Conservation (phyloP, 2,113 vertebrate species). For the Dasyprocta punctata region DNA sequence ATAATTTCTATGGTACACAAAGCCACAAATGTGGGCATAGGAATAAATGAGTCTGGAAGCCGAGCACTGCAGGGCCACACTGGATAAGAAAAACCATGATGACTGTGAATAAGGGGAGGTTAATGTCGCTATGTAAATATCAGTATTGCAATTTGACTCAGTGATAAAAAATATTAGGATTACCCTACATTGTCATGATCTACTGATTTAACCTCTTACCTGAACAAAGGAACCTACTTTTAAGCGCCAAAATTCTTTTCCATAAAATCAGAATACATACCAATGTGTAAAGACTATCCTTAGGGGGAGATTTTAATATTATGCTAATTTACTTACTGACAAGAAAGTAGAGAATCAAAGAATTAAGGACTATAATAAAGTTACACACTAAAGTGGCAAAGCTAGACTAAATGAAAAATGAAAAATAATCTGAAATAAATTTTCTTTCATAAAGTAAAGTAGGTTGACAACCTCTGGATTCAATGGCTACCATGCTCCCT, state of each 20-base stretch:
- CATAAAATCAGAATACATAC: not conserved
- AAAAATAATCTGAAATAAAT: slow-evolving; percentile 1
- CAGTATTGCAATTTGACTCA: not conserved
- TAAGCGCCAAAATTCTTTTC: not conserved
- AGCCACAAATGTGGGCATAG: not conserved
- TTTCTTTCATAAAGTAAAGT: not conserved
- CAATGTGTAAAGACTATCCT: not conserved
- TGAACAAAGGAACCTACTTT: not conserved
- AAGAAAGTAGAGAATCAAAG: not conserved
- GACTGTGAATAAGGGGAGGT: not conserved
- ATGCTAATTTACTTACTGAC: not conserved
- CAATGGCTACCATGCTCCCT: not conserved
- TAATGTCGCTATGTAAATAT: not conserved
- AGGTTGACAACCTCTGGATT: not conserved
- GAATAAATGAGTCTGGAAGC: rapidly evolving
- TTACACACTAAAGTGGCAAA: slow-evolving; percentile 16
- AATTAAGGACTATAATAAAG: not conserved
- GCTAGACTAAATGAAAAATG: not conserved
- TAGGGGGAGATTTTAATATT: not conserved
- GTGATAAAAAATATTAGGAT: slow-evolving; percentile 4
- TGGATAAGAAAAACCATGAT: not conserved
- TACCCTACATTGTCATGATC: not conserved
- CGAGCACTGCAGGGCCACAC: not conserved
- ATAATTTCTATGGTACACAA: not conserved
- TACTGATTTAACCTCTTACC: not conserved